phyloP scores from a whole-genome alignment of 2,113 vertebrate species.

The Marmota flaviventris region DNA sequence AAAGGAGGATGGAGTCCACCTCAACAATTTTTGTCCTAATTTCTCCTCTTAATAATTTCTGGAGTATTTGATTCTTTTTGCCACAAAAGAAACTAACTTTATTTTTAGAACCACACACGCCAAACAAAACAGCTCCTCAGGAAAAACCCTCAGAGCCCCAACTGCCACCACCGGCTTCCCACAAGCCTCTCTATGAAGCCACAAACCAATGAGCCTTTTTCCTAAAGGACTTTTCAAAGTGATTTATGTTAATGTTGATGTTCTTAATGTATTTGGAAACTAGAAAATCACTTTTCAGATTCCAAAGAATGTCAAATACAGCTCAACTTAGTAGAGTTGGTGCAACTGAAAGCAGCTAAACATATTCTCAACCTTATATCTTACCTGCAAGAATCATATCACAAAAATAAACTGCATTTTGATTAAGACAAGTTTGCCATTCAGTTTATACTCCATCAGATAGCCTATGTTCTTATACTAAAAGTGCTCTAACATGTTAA shows the following conservation, averaged over 20 bases:
- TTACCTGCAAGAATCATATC: slow-evolving; percentile 46
- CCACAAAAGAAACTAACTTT: background rate
- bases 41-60: background rate
- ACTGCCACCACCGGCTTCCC: too few species aligned
- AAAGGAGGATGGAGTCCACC: background rate
- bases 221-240: slow-evolving; percentile 77
- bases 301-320: slow-evolving; percentile 69
- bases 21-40: background rate
- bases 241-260: slow-evolving; percentile 53
- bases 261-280: slow-evolving; percentile 76
- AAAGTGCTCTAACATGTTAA: slow-evolving; percentile 36
- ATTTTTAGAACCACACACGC: too few species aligned
- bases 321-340: slow-evolving; percentile 20
- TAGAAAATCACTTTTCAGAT: slow-evolving; percentile 78
- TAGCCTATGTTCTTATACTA: slow-evolving; percentile 15
- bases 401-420: slow-evolving; percentile 61
- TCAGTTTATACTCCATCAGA: slow-evolving; percentile 46
- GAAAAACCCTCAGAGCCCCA: too few species aligned
- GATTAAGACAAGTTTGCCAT: slow-evolving; percentile 39
- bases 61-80: background rate
- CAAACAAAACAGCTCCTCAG: too few species aligned
- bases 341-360: slow-evolving; percentile 52
- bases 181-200: slow-evolving; percentile 55
- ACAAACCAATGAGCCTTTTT: slow-evolving; percentile 72
- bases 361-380: slow-evolving; percentile 9